phyloP scores from a whole-genome alignment of 2,797 vertebrate species.

The Ctenosaura bakeri region DNA sequence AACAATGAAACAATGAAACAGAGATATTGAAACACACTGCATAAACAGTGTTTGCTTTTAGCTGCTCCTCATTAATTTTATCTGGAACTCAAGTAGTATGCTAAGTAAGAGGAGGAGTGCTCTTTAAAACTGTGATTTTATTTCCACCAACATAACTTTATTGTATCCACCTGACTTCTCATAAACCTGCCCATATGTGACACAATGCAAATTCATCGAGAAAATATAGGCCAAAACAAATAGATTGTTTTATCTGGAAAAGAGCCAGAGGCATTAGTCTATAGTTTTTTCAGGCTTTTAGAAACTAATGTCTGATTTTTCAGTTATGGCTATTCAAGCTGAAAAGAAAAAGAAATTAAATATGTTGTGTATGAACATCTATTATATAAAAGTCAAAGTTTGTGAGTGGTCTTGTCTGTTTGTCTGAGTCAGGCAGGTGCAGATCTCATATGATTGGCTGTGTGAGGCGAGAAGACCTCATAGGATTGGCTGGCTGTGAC shows the following conservation, averaged over 20 bases:
- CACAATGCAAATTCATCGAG: constrained; percentile 58
- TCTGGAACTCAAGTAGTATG: constrained; percentile 44
- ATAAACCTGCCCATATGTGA: constrained; percentile 64
- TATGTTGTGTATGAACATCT: background rate
- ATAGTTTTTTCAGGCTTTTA: constrained; percentile 56
- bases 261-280: constrained; percentile 43
- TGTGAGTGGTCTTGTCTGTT: no score
- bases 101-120: constrained; percentile 58
- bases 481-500: no score
- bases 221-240: constrained; percentile 66
- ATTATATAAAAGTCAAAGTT: no score
- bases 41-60: constrained; percentile 63
- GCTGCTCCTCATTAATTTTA: constrained; percentile 58
- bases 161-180: constrained; percentile 56
- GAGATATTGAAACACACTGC: constrained; percentile 52
- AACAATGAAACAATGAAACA: constrained; percentile 63
- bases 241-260: constrained; percentile 61
- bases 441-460: no score
- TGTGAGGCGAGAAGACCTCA: no score
- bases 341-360: constrained; percentile 27
- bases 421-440: no score
- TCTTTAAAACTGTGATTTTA: constrained; percentile 59
- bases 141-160: constrained; percentile 58
- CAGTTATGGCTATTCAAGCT: constrained; percentile 60
- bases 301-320: constrained; percentile 60